Base-by-base conservation (phyloP, 92 coral and sea anemone genomes). In the Plumapathes pennacea region DNA sequence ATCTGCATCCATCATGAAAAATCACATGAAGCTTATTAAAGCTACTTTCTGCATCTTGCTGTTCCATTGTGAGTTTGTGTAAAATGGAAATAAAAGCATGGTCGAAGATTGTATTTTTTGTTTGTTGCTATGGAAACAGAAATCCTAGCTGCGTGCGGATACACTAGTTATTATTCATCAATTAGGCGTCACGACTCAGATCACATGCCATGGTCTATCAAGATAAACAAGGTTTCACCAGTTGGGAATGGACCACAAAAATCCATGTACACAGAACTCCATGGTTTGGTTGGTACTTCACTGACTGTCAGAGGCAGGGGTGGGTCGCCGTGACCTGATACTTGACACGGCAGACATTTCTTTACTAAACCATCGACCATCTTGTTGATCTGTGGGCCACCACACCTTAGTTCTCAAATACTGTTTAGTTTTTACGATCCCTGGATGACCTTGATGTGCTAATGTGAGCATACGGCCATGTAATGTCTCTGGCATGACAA, bases 1-100 rank as follows among this genome's bases (percentile, higher is more conserved):
- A 71, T 13, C 71, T 51, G 47, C 78, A 71, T 27, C 78, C 78
- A 47, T 28, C 46, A 13, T 46, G 26, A 8, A 71, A 19, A 47
- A 71, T 59, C 21, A 14, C 27, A 14, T 64, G 42, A 4, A 71
- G 59, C 25, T 59, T 71, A 36, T 49, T 61, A 18, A 26, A 25
- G 41, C 42, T n/a, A 60, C 13, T 19, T 17, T n/a, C 39, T 23
- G 25, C 20, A 28, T 51, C 33, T 51, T 51, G 38, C 1, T 48
- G 18, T 36, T 48, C 54, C 54, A 48, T 48, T 24, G 25, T 48
- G 54, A 1, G 54, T 25, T 48, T 48, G 54, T 48, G 54, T 48
- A 36, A 48, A 17, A n/a, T n/a, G n/a, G n/a, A n/a, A n/a, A n/a
- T n/a, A n/a, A n/a, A n/a, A n/a, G n/a, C n/a, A n/a, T n/a, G n/a